A percentile compares a stretch with the other conserved stretches of the same genome.
Evolutionary conservation across 2,113 vertebrate species (phyloP).

Genomic region (Thunnus thynnus): DNA sequence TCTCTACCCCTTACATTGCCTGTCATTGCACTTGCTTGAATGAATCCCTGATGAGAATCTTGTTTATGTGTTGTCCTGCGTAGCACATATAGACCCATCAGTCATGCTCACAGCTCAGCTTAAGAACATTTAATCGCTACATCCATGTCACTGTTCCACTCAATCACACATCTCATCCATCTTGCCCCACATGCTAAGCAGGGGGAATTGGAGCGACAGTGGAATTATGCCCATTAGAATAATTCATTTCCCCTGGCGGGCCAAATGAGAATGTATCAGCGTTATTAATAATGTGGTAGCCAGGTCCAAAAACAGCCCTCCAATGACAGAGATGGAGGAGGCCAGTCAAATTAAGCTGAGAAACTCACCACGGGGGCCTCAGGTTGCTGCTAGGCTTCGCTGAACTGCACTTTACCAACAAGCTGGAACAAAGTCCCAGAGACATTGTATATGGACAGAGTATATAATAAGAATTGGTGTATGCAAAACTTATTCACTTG

Average conservation of each 20-base stretch:
- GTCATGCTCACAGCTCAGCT: conserved; percentile 35
- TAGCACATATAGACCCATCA: conserved; percentile 4
- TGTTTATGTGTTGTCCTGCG: conserved; percentile 3
- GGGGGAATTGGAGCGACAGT: conserved; percentile 58
- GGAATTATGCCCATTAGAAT: conserved; percentile 78
- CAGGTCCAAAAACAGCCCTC: conserved; percentile 74
- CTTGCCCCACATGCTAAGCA: conserved; percentile 56
- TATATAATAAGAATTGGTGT: conserved; percentile 1
- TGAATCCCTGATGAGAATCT: conserved; percentile 14
- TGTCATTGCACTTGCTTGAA: conserved; percentile 8
- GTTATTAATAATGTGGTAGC: conserved; percentile 79
- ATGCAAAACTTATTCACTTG: conserved; percentile 37
- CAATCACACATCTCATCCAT: conserved; percentile 69
- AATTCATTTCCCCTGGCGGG: conserved; percentile 72
- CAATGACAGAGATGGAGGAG: conserved; percentile 78
- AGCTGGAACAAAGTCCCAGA: conserved; percentile 2
- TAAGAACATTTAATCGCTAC: conserved; percentile 51
- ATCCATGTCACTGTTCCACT: conserved; percentile 60
- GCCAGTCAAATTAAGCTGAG: conserved; percentile 58
- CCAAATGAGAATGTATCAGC: conserved; percentile 74
- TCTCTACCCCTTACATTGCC: not conserved
- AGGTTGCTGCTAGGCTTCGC: conserved; percentile 25
- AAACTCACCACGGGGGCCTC: conserved; percentile 39
- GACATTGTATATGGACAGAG: not conserved
- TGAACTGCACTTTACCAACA: conserved; percentile 29